Base-by-base conservation (phyloP, 2,888 invertebrate genomes). In the Leistus spinibarbis region DNA sequence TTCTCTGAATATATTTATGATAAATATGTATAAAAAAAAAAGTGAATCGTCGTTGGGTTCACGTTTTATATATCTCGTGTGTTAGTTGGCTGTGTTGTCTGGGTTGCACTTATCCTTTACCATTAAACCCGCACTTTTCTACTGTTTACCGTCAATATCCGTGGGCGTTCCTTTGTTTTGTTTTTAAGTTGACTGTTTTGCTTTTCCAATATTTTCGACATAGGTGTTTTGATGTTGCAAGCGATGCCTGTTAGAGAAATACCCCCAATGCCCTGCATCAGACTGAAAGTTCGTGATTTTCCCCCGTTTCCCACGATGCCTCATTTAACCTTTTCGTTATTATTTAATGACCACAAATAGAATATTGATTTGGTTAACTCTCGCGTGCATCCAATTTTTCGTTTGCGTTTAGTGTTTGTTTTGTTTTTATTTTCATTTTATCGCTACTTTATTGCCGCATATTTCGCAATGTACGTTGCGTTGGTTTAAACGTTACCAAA, bases 41-140 rank as follows among this genome's bases (percentile, higher is more conserved):
- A 20, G 23, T 23, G 64, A 20, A 16, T 72, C 72, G 57, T 22
- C 72, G 72, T 72, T 72, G 64, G 40, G 54, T 71, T 72, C 66
- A 72, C 72, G 40, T 72, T 19, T 64, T 54, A 64, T 40, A 40
- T 40, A 40, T 66, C 65, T 22, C 72, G 66, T 66, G 65, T 72
- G 65, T 60, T 73, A 82, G 81, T 82, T 84, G 86, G 86, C 86
- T 86, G 86, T 86, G 86, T 86, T 86, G 86, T 86, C 85, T 85
- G 80, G 83, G 83, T 83, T 84, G 84, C 85, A 85, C 84, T 68
- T 19, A 53, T 63, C 67, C 74, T 20, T 67, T 56, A 40, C 71
- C 64, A 63, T 16, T 19, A 63, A 53, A 53, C 54, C 62, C 62
- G 60, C 71, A 71, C 64, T 66, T 73, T 19, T 73, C 40, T 67